Percentiles rank a stretch among this genome's conserved stretches.
phyloP scores from a whole-genome alignment of 1,140 invertebrate species.

The Drosophila parabipectinata region DNA sequence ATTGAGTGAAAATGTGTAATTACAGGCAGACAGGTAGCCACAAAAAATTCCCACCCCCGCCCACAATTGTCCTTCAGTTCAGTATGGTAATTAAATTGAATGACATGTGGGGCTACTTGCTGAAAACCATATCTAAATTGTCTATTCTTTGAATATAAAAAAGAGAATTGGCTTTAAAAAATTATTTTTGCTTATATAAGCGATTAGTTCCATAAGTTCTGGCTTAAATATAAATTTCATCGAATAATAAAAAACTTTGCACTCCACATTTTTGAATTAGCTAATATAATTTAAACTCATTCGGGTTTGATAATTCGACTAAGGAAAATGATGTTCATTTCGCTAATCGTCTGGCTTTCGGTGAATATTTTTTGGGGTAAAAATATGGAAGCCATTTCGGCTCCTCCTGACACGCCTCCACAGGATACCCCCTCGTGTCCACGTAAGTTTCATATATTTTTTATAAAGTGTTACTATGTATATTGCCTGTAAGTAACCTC shows the following conservation, averaged over 20 bases:
- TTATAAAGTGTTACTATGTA: neutral
- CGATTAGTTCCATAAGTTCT: neutral
- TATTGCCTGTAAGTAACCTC: neutral
- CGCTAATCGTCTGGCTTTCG: neutral
- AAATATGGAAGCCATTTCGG: too few species aligned
- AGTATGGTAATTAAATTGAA: conserved; percentile 10
- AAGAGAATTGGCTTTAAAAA: neutral
- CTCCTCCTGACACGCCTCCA: too few species aligned
- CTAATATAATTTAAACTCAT: neutral
- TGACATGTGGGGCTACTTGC: conserved; percentile 3
- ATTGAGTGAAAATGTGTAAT: conserved; percentile 40
- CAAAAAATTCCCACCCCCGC: conserved; percentile 8
- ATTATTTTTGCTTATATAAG: neutral
- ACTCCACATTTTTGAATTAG: neutral
- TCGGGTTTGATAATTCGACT: neutral
- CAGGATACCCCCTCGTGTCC: neutral
- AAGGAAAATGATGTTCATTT: neutral
- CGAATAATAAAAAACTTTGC: neutral
- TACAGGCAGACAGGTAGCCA: conserved; percentile 25
- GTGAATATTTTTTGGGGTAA: neutral
- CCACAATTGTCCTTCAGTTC: neutral
- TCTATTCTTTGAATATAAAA: neutral
- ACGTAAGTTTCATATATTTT: neutral
- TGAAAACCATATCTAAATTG: conserved; percentile 7
- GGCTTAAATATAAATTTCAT: neutral